Conservation (phyloP, 2,113 vertebrate species). For the Pseudopodoces humilis region DNA sequence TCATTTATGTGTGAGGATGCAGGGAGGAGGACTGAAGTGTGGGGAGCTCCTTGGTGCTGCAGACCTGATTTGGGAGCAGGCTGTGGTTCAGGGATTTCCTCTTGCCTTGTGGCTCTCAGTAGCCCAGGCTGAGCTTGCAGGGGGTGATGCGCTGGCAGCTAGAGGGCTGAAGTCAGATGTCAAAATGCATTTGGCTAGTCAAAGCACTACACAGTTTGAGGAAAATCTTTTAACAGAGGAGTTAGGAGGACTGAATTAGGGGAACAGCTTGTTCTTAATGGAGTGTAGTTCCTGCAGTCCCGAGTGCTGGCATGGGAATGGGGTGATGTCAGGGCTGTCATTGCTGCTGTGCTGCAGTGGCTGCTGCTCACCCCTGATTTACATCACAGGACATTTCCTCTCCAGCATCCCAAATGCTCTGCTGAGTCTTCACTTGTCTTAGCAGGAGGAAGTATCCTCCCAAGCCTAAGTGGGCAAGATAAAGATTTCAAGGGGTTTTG, state of each 20-base stretch:
- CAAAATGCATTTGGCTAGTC: neutral
- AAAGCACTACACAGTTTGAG: neutral
- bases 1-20: neutral
- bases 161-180: neutral
- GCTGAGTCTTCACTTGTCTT: neutral
- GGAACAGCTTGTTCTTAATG: neutral
- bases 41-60: neutral
- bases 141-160: neutral
- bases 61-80: neutral
- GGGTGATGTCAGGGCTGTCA: neutral
- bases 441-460: conserved; percentile 23
- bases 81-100: neutral
- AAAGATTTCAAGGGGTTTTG: neutral
- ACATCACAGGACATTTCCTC: neutral
- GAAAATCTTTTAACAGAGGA: neutral
- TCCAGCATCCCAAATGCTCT: neutral
- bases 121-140: neutral
- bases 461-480: neutral
- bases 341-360: neutral
- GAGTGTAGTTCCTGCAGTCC: neutral
- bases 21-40: neutral
- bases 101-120: neutral
- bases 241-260: neutral
- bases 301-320: neutral
- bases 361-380: neutral